A percentile compares a stretch with the other conserved stretches of the same genome.
Evolutionary conservation across 2,797 vertebrate genomes (phyloP).

Genomic region (Nyctalus aviator): DNA sequence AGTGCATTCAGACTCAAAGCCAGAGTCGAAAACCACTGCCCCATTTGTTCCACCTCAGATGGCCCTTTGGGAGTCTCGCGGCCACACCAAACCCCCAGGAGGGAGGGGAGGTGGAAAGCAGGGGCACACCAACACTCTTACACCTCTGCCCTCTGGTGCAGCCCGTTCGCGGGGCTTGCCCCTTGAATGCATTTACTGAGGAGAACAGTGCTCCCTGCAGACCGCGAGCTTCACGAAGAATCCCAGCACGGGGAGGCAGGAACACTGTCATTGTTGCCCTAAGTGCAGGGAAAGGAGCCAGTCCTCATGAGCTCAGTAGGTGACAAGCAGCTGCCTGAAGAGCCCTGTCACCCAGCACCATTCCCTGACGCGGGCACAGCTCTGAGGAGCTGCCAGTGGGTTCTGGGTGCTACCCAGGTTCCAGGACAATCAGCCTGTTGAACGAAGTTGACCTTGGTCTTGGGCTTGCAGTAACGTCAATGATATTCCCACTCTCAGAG

Average conservation of each 20-base stretch:
- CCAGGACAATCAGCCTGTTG: not conserved
- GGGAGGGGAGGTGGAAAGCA: not conserved
- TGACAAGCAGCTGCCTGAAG: not conserved
- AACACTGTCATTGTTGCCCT: conserved; percentile 49
- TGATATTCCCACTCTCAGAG: not conserved
- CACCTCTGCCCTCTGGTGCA: not conserved
- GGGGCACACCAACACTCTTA: conserved; percentile 5
- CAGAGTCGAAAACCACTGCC: conserved; percentile 2
- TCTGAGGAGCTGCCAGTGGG: not conserved
- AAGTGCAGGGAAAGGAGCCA: conserved; percentile 11
- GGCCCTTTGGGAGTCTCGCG: not conserved
- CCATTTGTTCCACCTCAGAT: not conserved
- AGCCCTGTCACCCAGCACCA: not conserved
- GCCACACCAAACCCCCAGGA: not conserved
- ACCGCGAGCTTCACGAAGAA: conserved; percentile 32
- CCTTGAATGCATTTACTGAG: conserved; percentile 15
- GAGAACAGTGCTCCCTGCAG: not conserved
- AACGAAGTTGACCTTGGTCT: not conserved
- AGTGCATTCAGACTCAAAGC: not conserved
- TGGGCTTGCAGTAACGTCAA: not conserved
- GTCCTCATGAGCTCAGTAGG: conserved; percentile 37
- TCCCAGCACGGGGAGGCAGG: not conserved
- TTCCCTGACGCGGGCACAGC: not conserved
- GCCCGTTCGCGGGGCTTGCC: not conserved
- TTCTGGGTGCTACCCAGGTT: not conserved